Base-by-base conservation (phyloP, 2,113 vertebrate species). In the Arizona elegans region DNA sequence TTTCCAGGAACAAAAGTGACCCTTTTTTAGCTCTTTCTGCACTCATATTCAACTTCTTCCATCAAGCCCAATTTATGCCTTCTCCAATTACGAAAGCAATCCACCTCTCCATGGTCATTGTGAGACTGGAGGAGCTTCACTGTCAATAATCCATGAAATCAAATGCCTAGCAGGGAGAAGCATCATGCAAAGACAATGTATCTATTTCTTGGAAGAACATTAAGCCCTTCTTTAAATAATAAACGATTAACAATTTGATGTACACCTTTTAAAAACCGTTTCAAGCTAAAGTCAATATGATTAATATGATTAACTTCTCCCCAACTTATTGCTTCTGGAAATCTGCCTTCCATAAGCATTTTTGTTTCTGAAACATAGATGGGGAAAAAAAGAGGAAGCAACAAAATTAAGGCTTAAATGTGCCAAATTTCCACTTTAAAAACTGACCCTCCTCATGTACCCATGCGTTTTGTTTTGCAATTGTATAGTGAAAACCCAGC, bases 81-180 rank as follows among this genome's bases (percentile, higher is more conserved):
- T 50, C 86, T 59, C 89, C 88, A 50, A 0, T 0, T 0, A 1
- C 8, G 26, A 24, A 87, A 23, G 5, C 56, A 47, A 53, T 70
- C 91, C n/a, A 54, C 58, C 53, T 59, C 29, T 59, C 21, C 6
- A 89, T 19, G 19, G 33, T 8, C 8, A n/a, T 62, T 0, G 11
- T n/a, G 43, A 94, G 55, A 11, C 19, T 89, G 29, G 33, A 93
- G 15, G 93, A 95, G 19, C 1, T 70, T 75, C 26, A 26, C 38
- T 29, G 29, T 13, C 85, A 95, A 88, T 91, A 95, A 96, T 92
- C 94, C 43, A 93, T 1, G 0, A 88, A 93, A 21, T 23, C 55
- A 75, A 93, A 89, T 38, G 26, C 92, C 91, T 21, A 26, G 0
- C 6, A 1, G 38, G 8, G n/a, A 11, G 23, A 9, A 21, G 91